Conservation (phyloP, 2,888 invertebrate genomes). For the Cataglyphis altisquamis region DNA sequence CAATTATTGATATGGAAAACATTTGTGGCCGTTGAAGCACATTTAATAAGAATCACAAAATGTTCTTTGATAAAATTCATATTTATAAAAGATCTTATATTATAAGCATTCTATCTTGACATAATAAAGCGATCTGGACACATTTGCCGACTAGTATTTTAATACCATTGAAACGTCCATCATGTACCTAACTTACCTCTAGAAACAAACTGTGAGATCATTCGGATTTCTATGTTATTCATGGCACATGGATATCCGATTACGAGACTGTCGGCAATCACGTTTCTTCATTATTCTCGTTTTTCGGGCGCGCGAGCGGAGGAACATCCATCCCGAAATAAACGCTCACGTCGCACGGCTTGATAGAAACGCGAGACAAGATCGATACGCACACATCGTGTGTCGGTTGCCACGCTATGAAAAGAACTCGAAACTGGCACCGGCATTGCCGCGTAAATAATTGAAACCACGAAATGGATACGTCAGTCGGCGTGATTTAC, state of each 20-base stretch:
- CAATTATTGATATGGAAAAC: constrained; percentile 10
- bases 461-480: constrained; percentile 72
- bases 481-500: constrained; percentile 72
- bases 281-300: constrained; percentile 30
- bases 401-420: constrained; percentile 33
- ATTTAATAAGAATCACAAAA: not conserved
- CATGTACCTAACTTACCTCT: not conserved
- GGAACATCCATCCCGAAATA: constrained; percentile 34
- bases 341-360: constrained; percentile 43
- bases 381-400: constrained; percentile 57
- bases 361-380: constrained; percentile 57
- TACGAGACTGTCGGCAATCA: constrained; percentile 48
- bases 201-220: constrained; percentile 4
- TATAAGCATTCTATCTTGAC: not conserved
- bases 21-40: not conserved
- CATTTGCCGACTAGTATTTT: not conserved
- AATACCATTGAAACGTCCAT: not conserved
- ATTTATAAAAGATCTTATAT: not conserved
- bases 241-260: constrained; percentile 28
- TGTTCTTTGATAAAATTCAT: not conserved
- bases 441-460: constrained; percentile 67
- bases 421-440: constrained; percentile 53
- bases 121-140: constrained; percentile 5
- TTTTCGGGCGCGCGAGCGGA: constrained; percentile 28
- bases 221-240: constrained; percentile 31